Conservation (phyloP, 2,888 invertebrate genomes). For the Eledona agricola region DNA sequence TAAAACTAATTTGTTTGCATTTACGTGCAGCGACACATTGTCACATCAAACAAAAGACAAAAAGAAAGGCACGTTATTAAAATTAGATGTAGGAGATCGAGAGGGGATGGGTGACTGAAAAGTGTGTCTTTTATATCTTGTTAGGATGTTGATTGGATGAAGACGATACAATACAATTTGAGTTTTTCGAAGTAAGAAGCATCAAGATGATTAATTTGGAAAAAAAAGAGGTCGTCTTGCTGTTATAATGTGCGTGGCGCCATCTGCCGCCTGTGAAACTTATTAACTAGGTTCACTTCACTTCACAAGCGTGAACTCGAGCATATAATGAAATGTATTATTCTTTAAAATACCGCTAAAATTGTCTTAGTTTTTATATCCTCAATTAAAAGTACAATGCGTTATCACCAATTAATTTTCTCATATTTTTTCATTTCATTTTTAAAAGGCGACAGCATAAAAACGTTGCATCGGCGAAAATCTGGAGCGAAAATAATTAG, state of each 20-base stretch:
- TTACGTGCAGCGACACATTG: background rate
- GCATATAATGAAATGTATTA: constrained; percentile 57
- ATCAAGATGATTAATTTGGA: constrained; percentile 21
- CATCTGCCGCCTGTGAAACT: constrained; percentile 50
- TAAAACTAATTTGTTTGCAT: constrained; percentile 1
- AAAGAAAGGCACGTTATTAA: no score
- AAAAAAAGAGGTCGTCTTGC: constrained; percentile 16
- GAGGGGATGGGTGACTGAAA: background rate
- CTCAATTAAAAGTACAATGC: constrained; percentile 53
- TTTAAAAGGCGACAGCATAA: constrained; percentile 42
- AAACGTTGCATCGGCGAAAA: constrained; percentile 29
- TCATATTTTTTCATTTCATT: constrained; percentile 31
- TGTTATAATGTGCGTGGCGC: constrained; percentile 38
- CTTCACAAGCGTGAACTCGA: constrained; percentile 54
- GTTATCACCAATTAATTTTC: constrained; percentile 53
- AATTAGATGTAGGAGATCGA: no score
- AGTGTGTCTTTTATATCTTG: constrained; percentile 6
- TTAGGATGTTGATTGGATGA: constrained; percentile 12
- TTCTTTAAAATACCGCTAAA: constrained; percentile 57
- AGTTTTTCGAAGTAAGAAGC: constrained; percentile 26
- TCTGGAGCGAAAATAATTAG: constrained; percentile 26
- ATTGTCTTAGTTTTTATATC: constrained; percentile 54
- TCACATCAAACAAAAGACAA: no score
- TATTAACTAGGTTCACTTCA: constrained; percentile 50
- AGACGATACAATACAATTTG: constrained; percentile 8